A percentile compares a stretch with the other conserved stretches of the same genome.
These are phyloP conservation scores for Xylophagus ater DNA, from an alignment of 2,888 invertebrate species.

Conservation along the genomic window DNA sequence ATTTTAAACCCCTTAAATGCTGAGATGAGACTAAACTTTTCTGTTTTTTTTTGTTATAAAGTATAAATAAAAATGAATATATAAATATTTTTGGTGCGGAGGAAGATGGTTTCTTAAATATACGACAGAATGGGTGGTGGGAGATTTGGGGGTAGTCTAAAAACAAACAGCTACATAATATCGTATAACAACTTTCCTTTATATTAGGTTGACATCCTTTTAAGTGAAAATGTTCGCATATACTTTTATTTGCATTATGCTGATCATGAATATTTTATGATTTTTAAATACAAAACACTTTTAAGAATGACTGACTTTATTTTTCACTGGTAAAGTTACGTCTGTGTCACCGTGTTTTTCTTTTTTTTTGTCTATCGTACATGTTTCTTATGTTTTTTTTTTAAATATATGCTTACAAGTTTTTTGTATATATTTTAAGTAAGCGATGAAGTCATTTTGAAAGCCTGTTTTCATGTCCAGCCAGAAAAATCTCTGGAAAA, in stretches of 20 bases:
- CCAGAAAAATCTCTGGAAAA: too few relatives aligned
- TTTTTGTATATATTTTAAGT: too few relatives aligned
- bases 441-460: too few relatives aligned
- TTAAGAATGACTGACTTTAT: too few relatives aligned
- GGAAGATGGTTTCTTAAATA: background rate
- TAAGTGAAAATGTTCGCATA: conserved; percentile 4
- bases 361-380: too few relatives aligned
- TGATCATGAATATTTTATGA: conserved; percentile 17
- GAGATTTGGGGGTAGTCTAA: background rate
- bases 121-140: background rate
- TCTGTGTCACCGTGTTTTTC: too few relatives aligned
- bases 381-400: too few relatives aligned
- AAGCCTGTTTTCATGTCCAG: too few relatives aligned
- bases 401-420: conserved; percentile 4
- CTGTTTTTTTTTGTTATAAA: background rate
- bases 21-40: conserved; percentile 16
- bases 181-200: background rate
- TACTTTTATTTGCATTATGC: conserved; percentile 14
- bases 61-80: background rate
- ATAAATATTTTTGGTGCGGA: background rate
- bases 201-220: background rate
- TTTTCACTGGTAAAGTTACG: too few relatives aligned
- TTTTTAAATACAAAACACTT: conserved; percentile 15
- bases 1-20: conserved; percentile 23
- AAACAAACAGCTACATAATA: background rate